phyloP scores from a whole-genome alignment of 2,888 invertebrate genomes.

The Zelleria hepariella region DNA sequence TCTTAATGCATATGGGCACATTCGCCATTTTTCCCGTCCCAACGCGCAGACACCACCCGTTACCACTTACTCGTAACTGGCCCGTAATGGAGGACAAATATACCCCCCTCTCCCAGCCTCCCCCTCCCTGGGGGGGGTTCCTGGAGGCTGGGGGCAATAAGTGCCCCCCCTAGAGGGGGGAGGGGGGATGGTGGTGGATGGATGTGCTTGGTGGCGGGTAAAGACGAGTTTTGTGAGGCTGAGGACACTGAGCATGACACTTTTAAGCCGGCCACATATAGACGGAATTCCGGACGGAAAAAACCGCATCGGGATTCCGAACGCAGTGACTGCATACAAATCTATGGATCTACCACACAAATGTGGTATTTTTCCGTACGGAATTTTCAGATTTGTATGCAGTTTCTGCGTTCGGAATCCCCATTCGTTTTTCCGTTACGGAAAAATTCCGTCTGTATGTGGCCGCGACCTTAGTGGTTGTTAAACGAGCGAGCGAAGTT shows the following conservation, averaged over 20 bases:
- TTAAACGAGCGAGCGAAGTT: too few relatives aligned
- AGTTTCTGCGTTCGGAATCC: too few relatives aligned
- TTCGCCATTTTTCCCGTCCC: slow-evolving; percentile 14
- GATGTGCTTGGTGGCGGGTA: background rate
- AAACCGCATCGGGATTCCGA: too few relatives aligned
- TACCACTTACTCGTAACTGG: slow-evolving; percentile 26
- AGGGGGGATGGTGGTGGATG: background rate
- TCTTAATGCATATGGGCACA: slow-evolving; percentile 4
- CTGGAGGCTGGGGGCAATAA: slow-evolving; percentile 16
- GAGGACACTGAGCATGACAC: background rate
- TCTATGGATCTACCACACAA: too few relatives aligned
- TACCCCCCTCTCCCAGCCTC: slow-evolving; percentile 13
- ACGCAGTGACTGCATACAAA: too few relatives aligned
- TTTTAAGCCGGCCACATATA: too few relatives aligned
- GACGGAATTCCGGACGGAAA: too few relatives aligned
- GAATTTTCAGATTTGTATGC: too few relatives aligned
- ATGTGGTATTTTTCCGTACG: too few relatives aligned
- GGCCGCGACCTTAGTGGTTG: too few relatives aligned
- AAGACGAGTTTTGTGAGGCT: background rate
- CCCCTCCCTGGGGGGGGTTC: slow-evolving; percentile 6
- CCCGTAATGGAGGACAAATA: slow-evolving; percentile 33
- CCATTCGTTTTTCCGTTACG: too few relatives aligned
- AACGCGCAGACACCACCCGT: slow-evolving; percentile 13
- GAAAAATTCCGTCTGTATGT: too few relatives aligned
- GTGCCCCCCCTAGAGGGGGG: slow-evolving; percentile 19